Evolutionary conservation across 2,797 vertebrate species (phyloP), one percentile per base, ranked within the genome.

Genomic region (Discoglossus pictus): DNA sequence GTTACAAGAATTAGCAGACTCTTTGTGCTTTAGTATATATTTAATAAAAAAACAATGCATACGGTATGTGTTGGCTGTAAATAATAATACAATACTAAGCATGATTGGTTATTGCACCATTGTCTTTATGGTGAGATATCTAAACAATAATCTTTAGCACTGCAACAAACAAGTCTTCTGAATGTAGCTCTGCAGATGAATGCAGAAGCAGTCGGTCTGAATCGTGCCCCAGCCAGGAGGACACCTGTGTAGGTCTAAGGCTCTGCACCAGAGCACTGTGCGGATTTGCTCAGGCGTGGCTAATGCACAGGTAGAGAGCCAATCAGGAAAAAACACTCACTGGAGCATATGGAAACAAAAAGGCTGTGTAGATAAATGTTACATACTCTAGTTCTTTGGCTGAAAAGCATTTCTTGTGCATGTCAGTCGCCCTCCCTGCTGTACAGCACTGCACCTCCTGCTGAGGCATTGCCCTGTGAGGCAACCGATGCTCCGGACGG

Each of bases 281-380:
- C 25, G 3, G 24, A 8, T 2, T 39, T 38, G n/a, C 11, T 16
- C 15, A 21, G 54, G 64, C 36, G 47, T 16, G 36, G 65, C 54
- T 27, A 34, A 67, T 16, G 25, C 44, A 34, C 46, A 67, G 13
- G 54, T 42, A 43, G 36, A 35, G 46, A 67, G 13, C 65, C 54
- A 51, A 51, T 51, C 56, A 61, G 13, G 2, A 52, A n/a, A 48
- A 31, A 39, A 13, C 20, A 18, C 16, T 35, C 35, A 51, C 12
- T 60, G 15, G 5, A 31, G n/a, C 38, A 61, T 20, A n/a, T 18
- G 25, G n/a, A 17, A 27, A 13, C 7, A 17, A 31, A 42, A 50
- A 24, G 31, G 17, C 51, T 39, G 4, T 4, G 16, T 20, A n/a
- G 23, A 36, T 31, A 61, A 17, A 42, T 52, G 16, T 12, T 34